A percentile compares a stretch with the other conserved stretches of the same genome.
phyloP scores from a whole-genome alignment of 37 sponge, comb jelly and placozoan species.

The Haliclona indistincta region DNA sequence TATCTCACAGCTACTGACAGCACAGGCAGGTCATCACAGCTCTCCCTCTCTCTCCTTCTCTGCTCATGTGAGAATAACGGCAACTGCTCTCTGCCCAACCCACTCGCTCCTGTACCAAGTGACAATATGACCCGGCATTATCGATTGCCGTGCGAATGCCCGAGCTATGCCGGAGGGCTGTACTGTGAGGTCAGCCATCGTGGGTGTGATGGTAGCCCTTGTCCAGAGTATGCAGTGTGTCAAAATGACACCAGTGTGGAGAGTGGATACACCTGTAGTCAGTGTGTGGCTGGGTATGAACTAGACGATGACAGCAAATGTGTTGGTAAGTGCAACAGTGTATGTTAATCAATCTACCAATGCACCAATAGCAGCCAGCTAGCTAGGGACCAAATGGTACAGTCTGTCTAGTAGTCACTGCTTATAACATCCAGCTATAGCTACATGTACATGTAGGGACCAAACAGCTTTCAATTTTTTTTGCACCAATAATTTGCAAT shows the following conservation, averaged over 20 bases:
- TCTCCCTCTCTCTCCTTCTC: conserved; percentile 34
- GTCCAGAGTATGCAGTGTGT: conserved; percentile 36
- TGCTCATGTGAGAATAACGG: conserved; percentile 46
- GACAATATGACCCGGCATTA: conserved; percentile 18
- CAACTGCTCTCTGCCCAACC: conserved; percentile 9
- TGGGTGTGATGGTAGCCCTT: conserved; percentile 19
- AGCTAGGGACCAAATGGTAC: too few species aligned
- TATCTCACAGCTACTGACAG: conserved; percentile 32
- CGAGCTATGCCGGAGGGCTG: conserved; percentile 24
- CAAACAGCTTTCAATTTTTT: too few species aligned
- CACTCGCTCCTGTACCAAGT: neutral
- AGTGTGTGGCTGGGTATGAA: conserved; percentile 31
- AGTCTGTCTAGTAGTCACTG: too few species aligned
- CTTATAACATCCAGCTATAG: too few species aligned
- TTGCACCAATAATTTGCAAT: too few species aligned
- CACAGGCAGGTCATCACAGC: neutral
- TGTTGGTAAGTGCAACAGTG: conserved; percentile 16
- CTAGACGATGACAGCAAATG: conserved; percentile 19
- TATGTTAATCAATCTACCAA: too few species aligned
- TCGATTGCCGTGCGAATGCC: conserved; percentile 24
- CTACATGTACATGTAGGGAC: too few species aligned
- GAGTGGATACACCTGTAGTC: conserved; percentile 26
- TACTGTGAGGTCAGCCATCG: conserved; percentile 33
- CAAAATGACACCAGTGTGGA: neutral
- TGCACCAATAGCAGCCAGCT: too few species aligned